Conservation (phyloP, 2,113 vertebrate genomes). For the Athene cunicularia region DNA sequence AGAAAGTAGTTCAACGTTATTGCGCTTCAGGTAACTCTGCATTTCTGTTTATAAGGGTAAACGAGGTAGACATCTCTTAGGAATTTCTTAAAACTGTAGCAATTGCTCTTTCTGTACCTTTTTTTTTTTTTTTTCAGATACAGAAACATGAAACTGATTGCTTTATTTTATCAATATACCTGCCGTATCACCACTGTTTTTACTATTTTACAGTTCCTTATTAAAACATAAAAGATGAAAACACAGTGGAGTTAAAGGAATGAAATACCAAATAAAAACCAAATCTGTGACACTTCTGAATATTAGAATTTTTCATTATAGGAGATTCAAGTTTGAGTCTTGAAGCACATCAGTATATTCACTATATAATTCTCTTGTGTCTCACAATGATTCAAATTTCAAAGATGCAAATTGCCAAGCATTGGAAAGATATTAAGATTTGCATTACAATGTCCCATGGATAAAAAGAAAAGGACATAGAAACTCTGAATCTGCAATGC, state of each 20-base stretch:
- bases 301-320: slow-evolving; percentile 41
- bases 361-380: slow-evolving; percentile 48
- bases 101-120: not conserved
- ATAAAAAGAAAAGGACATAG: slow-evolving; percentile 60
- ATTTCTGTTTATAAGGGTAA: not conserved
- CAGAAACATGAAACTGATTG: not conserved
- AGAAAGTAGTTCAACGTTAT: slow-evolving; percentile 29
- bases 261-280: not conserved
- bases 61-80: slow-evolving; percentile 27
- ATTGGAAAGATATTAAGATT: slow-evolving; percentile 62
- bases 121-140: not conserved
- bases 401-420: slow-evolving; percentile 67
- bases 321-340: slow-evolving; percentile 40
- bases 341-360: slow-evolving; percentile 36
- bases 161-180: not conserved
- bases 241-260: slow-evolving; percentile 30
- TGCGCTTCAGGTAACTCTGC: slow-evolving; percentile 3
- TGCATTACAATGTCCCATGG: slow-evolving; percentile 69
- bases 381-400: slow-evolving; percentile 61
- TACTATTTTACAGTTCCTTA: not conserved
- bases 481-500: slow-evolving; percentile 71
- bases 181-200: slow-evolving; percentile 10
- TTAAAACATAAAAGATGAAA: slow-evolving; percentile 23
- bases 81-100: slow-evolving; percentile 24
- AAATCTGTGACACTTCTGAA: slow-evolving; percentile 11